These are phyloP conservation scores for Drosophila murphyi DNA, from an alignment of 1,140 invertebrate genomes.

Conservation along the genomic window DNA sequence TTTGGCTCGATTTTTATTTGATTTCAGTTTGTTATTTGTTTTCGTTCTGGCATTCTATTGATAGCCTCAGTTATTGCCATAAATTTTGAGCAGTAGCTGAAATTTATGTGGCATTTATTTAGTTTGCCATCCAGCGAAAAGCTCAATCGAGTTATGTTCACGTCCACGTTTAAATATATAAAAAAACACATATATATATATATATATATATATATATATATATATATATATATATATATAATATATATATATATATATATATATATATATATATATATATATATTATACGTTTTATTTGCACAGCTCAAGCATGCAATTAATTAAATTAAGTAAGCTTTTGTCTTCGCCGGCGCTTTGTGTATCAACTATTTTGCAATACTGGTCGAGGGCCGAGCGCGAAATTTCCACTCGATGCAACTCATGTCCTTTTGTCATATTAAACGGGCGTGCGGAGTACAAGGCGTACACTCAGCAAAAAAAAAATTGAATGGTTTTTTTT, in stretches of 20 bases:
- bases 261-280: too few relatives aligned
- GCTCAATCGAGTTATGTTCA: conserved; percentile 43
- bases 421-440: conserved; percentile 55
- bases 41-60: conserved; percentile 49
- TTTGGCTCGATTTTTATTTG: conserved; percentile 47
- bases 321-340: conserved; percentile 53
- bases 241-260: too few relatives aligned
- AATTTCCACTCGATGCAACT: conserved; percentile 9
- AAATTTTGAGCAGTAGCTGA: conserved; percentile 46
- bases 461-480: background rate
- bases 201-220: too few relatives aligned
- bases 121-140: conserved; percentile 52
- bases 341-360: conserved; percentile 44
- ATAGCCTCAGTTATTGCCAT: conserved; percentile 36
- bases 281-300: conserved; percentile 26
- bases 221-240: too few relatives aligned
- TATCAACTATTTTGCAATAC: conserved; percentile 41
- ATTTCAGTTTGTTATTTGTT: conserved; percentile 59
- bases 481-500: too few relatives aligned
- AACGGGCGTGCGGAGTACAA: conserved; percentile 11
- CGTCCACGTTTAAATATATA: background rate
- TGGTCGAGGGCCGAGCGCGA: background rate
- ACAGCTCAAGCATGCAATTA: conserved; percentile 40
- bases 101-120: conserved; percentile 75
- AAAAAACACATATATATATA: background rate